Evolutionary conservation across 2,888 invertebrate species (phyloP), one percentile per base, ranked within the genome.

Genomic region (Drosophila atripex): DNA sequence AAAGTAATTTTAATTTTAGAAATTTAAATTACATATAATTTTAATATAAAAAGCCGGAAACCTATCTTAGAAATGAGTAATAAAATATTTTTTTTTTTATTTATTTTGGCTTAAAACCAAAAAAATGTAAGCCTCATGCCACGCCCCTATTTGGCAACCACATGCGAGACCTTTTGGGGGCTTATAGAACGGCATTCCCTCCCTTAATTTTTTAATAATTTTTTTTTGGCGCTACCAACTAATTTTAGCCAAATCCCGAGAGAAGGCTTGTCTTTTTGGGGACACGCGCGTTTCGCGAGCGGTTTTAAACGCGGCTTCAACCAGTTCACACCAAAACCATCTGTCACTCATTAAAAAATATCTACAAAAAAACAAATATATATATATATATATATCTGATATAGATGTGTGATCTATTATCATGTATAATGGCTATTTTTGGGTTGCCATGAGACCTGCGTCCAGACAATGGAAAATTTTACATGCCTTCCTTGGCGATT

Each of bases 91-190:
- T 25, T 21, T 12, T 46, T 39, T 16, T 25, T 25, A 14, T 8
- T 16, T 9, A 16, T 21, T 11, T 39, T n/a, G n/a, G n/a, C 2
- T 35, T 16, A 30, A 47, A 39, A 39, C 9, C 9, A 28, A 28
- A 25, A 28, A 28, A 28, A 9, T 28, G 1, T 28, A 28, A 28
- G 8, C 60, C 60, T 3, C 60, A 57, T 47, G 58, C 57, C 60
- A 60, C 60, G 60, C 60, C 63, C 60, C 64, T 39, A 45, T 46
- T 64, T 63, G 60, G 41, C 49, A 59, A 58, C 60, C 61, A 43
- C 61, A 60, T 60, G 60, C 28, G 41, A 60, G 25, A 25, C 47
- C 32, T 49, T 43, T 11, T 21, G 21, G 12, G 21, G 43, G 41
- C 35, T 35, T 35, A 35, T 35, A 35, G n/a, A 35, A n/a, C 18